These are phyloP conservation scores for Himalopsyche japonica DNA, from an alignment of 2,888 invertebrate species.

Conservation along the genomic window DNA sequence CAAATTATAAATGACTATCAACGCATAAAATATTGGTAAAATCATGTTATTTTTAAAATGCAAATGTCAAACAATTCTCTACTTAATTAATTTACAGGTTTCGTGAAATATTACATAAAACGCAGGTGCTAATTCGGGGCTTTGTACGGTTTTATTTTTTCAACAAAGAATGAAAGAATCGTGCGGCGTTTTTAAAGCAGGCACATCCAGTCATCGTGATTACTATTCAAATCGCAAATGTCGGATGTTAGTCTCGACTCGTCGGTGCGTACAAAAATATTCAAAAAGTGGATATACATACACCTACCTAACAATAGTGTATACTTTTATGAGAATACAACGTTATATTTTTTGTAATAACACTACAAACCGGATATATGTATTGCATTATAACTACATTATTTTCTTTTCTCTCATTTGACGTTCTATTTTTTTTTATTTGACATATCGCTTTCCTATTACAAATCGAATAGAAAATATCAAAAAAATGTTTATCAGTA, in stretches of 20 bases:
- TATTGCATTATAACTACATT: no score
- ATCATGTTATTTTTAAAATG: no score
- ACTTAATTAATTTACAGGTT: background rate
- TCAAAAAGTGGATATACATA: background rate
- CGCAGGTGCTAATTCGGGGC: background rate
- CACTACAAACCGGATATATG: no score
- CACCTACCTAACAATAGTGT: background rate
- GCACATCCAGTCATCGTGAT: background rate
- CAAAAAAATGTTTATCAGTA: no score
- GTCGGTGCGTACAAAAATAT: background rate
- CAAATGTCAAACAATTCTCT: no score
- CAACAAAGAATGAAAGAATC: background rate
- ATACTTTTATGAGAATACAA: background rate
- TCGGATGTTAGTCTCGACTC: background rate
- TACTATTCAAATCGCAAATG: background rate
- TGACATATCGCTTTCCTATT: no score
- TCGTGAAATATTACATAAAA: background rate
- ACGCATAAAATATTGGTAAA: no score
- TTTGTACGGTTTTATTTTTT: background rate
- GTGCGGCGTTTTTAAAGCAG: background rate
- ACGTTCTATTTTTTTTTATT: no score
- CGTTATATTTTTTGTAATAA: background rate
- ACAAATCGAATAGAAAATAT: no score
- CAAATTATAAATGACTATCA: no score
- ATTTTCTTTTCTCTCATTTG: no score